A percentile compares a stretch with the other conserved stretches of the same genome.
Conservation (phyloP, 2,888 invertebrate genomes). For the Lasioglossum malachurum region DNA sequence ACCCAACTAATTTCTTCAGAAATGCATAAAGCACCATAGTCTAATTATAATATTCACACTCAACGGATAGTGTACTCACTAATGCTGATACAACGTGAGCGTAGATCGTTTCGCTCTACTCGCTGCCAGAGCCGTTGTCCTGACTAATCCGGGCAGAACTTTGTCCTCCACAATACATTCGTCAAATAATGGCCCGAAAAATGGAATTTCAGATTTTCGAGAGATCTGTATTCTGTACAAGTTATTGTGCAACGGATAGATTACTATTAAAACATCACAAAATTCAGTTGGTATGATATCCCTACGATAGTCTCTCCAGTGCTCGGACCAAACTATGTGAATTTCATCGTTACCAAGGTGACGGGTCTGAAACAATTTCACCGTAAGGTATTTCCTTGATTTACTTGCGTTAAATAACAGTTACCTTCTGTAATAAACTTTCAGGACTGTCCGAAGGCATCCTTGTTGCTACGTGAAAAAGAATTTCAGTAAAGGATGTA, state of each 20-base stretch:
- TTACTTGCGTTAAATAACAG: neutral
- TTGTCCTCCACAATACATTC: slow-evolving; percentile 92
- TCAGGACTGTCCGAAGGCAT: slow-evolving; percentile 97
- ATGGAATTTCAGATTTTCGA: slow-evolving; percentile 89
- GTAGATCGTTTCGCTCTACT: slow-evolving; percentile 96
- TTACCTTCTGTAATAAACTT: slow-evolving; percentile 93
- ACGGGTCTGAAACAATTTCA: slow-evolving; percentile 88
- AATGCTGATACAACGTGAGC: slow-evolving; percentile 95
- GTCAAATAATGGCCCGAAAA: slow-evolving; percentile 98
- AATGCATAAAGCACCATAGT: too few species aligned
- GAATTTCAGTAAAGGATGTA: slow-evolving; percentile 96
- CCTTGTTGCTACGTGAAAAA: slow-evolving; percentile 99
- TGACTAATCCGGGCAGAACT: slow-evolving; percentile 93
- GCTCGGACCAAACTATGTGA: slow-evolving; percentile 99
- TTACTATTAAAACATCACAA: slow-evolving; percentile 98
- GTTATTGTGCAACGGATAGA: slow-evolving; percentile 96
- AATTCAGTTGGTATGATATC: slow-evolving; percentile 99
- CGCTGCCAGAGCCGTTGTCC: slow-evolving; percentile 96
- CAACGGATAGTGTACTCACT: slow-evolving; percentile 87
- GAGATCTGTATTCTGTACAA: slow-evolving; percentile 95
- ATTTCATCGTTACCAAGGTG: slow-evolving; percentile 99
- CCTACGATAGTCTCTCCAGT: slow-evolving; percentile 96
- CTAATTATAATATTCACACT: neutral
- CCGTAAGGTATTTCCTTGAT: neutral
- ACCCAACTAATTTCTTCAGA: too few species aligned